phyloP scores from a whole-genome alignment of 1,140 invertebrate species.

The Andricus grossulariae region DNA sequence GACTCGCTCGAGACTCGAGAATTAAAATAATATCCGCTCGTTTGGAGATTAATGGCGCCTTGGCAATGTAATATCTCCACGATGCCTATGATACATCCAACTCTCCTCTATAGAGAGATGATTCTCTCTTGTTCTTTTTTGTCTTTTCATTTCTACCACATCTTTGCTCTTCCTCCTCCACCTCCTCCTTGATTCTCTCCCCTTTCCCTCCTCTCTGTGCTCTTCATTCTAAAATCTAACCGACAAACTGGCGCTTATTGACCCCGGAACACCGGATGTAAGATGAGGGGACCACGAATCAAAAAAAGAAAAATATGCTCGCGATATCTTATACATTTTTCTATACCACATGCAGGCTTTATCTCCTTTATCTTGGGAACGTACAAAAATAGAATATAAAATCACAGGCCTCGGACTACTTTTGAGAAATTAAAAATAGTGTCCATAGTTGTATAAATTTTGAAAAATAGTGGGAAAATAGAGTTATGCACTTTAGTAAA shows the following conservation, averaged over 20 bases:
- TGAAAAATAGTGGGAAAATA: too few species aligned
- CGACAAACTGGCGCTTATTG: constrained; percentile 2
- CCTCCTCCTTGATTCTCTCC: not conserved
- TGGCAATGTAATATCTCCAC: constrained; percentile 63
- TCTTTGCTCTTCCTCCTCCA: not conserved
- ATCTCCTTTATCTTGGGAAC: too few species aligned
- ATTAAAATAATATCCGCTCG: constrained; percentile 72
- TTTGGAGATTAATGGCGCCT: constrained; percentile 70
- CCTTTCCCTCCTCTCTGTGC: not conserved
- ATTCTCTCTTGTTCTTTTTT: constrained; percentile 26
- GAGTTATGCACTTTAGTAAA: too few species aligned
- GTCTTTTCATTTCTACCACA: not conserved
- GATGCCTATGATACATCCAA: constrained; percentile 49
- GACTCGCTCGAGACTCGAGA: constrained; percentile 59
- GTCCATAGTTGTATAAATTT: too few species aligned
- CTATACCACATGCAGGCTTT: too few species aligned
- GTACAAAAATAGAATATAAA: too few species aligned
- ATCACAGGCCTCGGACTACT: too few species aligned
- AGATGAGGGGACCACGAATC: not conserved
- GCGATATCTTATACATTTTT: too few species aligned
- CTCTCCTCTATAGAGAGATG: not conserved
- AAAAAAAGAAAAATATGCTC: not conserved
- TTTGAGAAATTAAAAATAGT: too few species aligned
- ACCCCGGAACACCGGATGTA: not conserved
- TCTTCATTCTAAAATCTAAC: not conserved